Conservation (phyloP, 2,797 vertebrate species). For the Setipinna tenuifilis region DNA sequence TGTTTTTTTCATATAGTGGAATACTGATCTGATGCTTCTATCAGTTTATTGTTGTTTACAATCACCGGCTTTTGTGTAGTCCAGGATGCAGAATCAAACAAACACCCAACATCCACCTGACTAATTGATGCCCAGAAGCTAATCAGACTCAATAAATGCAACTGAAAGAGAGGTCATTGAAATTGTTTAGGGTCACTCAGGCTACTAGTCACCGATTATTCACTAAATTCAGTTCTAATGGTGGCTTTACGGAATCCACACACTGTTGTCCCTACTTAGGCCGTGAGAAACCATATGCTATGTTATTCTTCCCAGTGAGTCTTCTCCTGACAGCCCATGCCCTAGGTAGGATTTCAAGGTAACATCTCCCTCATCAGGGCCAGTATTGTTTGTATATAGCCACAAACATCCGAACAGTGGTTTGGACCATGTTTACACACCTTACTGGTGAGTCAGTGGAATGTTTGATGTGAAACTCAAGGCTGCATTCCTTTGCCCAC, state of each 20-base stretch:
- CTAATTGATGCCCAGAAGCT: neutral
- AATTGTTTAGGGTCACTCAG: too few relatives aligned
- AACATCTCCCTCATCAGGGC: neutral
- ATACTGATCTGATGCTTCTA: neutral
- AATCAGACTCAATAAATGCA: neutral
- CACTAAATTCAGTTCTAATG: too few relatives aligned
- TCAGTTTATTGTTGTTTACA: neutral
- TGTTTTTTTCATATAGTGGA: neutral
- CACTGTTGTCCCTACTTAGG: neutral
- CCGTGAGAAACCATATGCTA: too few relatives aligned
- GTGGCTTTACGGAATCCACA: too few relatives aligned
- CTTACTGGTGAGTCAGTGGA: neutral
- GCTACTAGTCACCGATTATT: too few relatives aligned
- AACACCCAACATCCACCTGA: neutral
- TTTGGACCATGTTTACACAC: neutral
- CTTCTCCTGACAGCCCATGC: neutral
- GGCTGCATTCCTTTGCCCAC: neutral
- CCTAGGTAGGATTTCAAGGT: neutral
- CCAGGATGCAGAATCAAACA: neutral
- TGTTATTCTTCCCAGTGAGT: neutral
- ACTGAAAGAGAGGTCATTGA: neutral
- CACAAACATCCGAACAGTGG: neutral
- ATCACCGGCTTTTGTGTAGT: neutral
- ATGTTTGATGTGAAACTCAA: neutral
- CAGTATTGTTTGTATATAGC: neutral